phyloP scores from a whole-genome alignment of 2,888 invertebrate species.

The Theretra japonica region DNA sequence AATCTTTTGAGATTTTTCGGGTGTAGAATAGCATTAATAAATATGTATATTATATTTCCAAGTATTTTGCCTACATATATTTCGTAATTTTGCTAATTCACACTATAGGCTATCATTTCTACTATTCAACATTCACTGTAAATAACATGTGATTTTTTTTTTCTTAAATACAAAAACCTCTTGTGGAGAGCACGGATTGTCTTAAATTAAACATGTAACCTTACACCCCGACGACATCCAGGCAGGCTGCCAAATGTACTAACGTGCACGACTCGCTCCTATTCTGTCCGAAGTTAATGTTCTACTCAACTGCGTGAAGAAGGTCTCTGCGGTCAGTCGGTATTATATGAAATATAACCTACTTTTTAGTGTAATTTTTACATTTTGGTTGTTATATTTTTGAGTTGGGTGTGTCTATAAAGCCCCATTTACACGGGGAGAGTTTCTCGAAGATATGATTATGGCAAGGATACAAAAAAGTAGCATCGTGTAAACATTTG shows the following conservation, averaged over 20 bases:
- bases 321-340: slow-evolving; percentile 1
- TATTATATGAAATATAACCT: slow-evolving; percentile 15
- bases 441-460: too few species aligned
- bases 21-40: too few species aligned
- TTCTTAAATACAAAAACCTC: slow-evolving; percentile 12
- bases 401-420: neutral
- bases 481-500: too few species aligned
- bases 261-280: slow-evolving; percentile 43
- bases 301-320: slow-evolving; percentile 27
- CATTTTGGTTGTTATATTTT: slow-evolving; percentile 39
- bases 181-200: slow-evolving; percentile 24
- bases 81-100: neutral
- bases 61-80: too few species aligned
- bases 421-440: too few species aligned
- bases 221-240: slow-evolving; percentile 34
- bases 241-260: slow-evolving; percentile 56
- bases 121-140: neutral
- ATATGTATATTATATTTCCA: too few species aligned
- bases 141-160: neutral
- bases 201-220: slow-evolving; percentile 33
- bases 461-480: too few species aligned
- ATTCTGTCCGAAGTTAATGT: slow-evolving; percentile 38
- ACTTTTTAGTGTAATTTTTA: slow-evolving; percentile 37
- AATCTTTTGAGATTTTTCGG: too few species aligned
- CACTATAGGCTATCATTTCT: neutral